Conservation (phyloP, 2,797 vertebrate genomes). For the Typhlichthys eigenmanni region DNA sequence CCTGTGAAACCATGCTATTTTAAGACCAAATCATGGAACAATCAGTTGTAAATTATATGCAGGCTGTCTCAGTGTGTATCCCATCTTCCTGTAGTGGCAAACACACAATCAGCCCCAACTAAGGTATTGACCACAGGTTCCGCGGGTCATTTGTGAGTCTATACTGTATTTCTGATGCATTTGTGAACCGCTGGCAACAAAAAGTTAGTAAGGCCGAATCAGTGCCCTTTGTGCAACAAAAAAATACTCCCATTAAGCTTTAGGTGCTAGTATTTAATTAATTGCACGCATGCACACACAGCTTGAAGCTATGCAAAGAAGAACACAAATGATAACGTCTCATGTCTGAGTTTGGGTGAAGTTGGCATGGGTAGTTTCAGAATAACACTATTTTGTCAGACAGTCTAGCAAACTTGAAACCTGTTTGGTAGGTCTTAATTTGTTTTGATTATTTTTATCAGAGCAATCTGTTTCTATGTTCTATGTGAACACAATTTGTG, state of each 20-base stretch:
- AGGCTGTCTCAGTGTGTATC: slow-evolving; percentile 35
- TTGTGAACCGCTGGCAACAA: background rate
- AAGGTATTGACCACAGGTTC: slow-evolving; percentile 24
- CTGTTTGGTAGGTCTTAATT: background rate
- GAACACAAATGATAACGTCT: background rate
- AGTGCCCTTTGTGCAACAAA: slow-evolving; percentile 38
- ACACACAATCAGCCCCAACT: slow-evolving; percentile 10
- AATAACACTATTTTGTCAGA: slow-evolving; percentile 1
- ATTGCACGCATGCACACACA: slow-evolving; percentile 42
- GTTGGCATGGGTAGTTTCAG: no score
- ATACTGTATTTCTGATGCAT: slow-evolving; percentile 3
- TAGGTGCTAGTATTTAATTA: slow-evolving; percentile 34
- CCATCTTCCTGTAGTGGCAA: slow-evolving; percentile 37
- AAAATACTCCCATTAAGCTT: slow-evolving; percentile 56
- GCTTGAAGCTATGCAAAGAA: slow-evolving; percentile 3
- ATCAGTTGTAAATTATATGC: slow-evolving; percentile 41
- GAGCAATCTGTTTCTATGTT: background rate
- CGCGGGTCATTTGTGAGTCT: background rate
- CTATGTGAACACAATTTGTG: background rate
- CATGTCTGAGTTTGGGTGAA: no score
- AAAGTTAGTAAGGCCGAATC: slow-evolving; percentile 33
- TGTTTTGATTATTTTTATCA: background rate
- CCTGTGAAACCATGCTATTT: slow-evolving; percentile 50
- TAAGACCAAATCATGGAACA: slow-evolving; percentile 39
- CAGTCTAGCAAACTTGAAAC: background rate